phyloP scores from a whole-genome alignment of 2,888 invertebrate species.

The Rhimphoctona megacephalus region DNA sequence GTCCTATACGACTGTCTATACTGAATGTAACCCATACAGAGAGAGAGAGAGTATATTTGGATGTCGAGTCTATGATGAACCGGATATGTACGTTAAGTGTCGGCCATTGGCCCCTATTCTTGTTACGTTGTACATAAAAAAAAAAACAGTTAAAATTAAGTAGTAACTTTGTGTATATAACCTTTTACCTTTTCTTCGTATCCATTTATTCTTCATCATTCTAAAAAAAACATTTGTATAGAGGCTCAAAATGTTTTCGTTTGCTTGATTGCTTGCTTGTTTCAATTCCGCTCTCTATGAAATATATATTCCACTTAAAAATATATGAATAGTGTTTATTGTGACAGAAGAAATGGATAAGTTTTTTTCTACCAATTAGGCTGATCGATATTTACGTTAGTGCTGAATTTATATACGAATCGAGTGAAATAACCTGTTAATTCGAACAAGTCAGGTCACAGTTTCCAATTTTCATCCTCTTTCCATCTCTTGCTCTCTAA shows the following conservation, averaged over 20 bases:
- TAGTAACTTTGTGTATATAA: neutral
- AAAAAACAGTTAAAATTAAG: conserved; percentile 31
- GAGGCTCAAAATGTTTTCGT: neutral
- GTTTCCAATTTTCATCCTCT: conserved; percentile 26
- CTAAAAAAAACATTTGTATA: neutral
- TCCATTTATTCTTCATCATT: neutral
- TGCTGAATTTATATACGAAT: neutral
- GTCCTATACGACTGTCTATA: conserved; percentile 50
- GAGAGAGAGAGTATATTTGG: conserved; percentile 34
- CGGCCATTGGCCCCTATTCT: conserved; percentile 29
- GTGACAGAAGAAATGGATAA: neutral
- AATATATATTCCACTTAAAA: neutral
- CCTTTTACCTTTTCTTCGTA: neutral
- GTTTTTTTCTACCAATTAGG: neutral
- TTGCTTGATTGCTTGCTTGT: conserved; percentile 12
- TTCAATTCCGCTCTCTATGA: neutral
- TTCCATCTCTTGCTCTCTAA: neutral
- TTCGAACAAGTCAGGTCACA: conserved; percentile 24
- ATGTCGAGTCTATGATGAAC: conserved; percentile 62
- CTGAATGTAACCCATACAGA: conserved; percentile 16
- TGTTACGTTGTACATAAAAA: neutral
- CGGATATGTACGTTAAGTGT: conserved; percentile 59
- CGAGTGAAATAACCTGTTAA: conserved; percentile 30
- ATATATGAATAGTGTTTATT: neutral
- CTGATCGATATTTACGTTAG: conserved; percentile 21